phyloP scores from a whole-genome alignment of 2,113 vertebrate genomes.

The Hypocryptadius cinnamomeus region DNA sequence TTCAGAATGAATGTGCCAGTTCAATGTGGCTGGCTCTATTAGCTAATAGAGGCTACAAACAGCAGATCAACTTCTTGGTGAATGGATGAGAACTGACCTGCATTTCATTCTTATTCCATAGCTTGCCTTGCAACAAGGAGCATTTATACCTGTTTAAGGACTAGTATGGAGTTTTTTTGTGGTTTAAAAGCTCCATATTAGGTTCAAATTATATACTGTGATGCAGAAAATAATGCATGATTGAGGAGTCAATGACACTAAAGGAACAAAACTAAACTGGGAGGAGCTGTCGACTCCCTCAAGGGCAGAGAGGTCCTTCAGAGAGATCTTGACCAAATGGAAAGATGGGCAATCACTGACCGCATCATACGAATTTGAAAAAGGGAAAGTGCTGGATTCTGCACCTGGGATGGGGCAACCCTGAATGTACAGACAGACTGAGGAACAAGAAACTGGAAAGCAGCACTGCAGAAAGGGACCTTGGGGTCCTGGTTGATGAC shows the following conservation, averaged over 20 bases:
- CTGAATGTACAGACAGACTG: neutral
- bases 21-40: neutral
- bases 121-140: neutral
- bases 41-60: neutral
- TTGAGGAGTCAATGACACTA: neutral
- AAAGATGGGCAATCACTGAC: neutral
- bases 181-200: neutral
- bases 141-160: neutral
- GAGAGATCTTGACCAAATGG: neutral
- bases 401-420: neutral
- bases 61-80: neutral
- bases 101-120: neutral
- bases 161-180: neutral
- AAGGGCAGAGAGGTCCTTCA: neutral
- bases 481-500: accelerated
- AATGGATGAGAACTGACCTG: neutral
- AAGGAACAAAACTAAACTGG: neutral
- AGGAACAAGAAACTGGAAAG: neutral
- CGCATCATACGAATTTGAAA: accelerated
- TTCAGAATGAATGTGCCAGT: neutral
- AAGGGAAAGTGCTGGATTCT: neutral
- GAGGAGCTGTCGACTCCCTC: neutral
- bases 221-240: neutral
- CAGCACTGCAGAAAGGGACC: accelerated
- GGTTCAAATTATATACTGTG: neutral